Evolutionary conservation across 2,113 vertebrate species (phyloP), one percentile per base, ranked within the genome.

Genomic region (Regulus satrapa): DNA sequence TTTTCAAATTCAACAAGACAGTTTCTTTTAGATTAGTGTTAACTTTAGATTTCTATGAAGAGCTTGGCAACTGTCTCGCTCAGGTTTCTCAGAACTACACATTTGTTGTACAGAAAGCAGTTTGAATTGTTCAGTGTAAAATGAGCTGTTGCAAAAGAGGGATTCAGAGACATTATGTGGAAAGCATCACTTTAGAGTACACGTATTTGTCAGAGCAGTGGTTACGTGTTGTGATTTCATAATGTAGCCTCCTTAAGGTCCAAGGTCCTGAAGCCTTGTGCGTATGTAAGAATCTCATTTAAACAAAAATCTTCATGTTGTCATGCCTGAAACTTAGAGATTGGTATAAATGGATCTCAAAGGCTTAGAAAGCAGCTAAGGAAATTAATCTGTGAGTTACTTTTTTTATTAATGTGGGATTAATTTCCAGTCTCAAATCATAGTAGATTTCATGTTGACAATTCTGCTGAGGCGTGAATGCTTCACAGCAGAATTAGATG

Each of bases 391-490:
- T 76, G 1, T 18, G 54, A 87, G 45, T 88, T 95, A 54, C 51
- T 89, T 15, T 94, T 94, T 91, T 94, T 91, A 91, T 82, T 95
- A 58, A 84, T 61, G 75, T 40, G 32, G 34, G 43, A 74, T 96
- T 92, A 54, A 71, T 92, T 80, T 93, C 85, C 43, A 71, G 34
- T 66, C 67, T 56, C 36, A 80, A 88, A 31, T 68, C 49, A 11
- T 14, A 17, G 84, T 89, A 89, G 66, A 52, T 45, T 72, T 91
- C 34, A 20, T 54, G 14, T 87, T 88, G 62, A 41, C 41, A 79
- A 54, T 94, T 82, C 73, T 95, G 69, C 62, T 79, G 46, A 54
- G 46, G 38, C 54, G 38, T 58, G 89, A 88, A 61, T 77, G 62
- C 61, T 85, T 84, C 69, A 62, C 45, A 56, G 52, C 31, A 85